These are phyloP conservation scores for Tuberolachnus salignus DNA, from an alignment of 2,888 invertebrate species.

Conservation along the genomic window DNA sequence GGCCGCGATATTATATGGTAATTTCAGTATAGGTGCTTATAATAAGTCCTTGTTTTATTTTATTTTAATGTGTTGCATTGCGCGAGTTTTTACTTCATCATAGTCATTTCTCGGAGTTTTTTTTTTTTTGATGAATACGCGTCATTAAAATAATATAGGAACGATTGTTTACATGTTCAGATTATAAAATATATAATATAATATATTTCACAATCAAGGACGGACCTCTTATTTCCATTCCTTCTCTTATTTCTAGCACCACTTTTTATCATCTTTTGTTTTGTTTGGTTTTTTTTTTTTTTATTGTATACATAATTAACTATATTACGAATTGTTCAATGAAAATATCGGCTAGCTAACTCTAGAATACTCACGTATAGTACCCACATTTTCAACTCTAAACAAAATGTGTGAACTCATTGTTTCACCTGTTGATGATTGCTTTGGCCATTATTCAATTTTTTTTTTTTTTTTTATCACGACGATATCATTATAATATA, in stretches of 20 bases:
- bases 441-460: constrained; percentile 46
- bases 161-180: constrained; percentile 29
- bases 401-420: constrained; percentile 41
- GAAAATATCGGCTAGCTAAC: constrained; percentile 12
- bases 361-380: not conserved
- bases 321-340: constrained; percentile 28
- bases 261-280: too few relatives aligned
- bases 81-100: not conserved
- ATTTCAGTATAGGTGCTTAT: constrained; percentile 14
- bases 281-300: constrained; percentile 33
- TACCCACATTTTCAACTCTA: not conserved
- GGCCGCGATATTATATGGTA: constrained; percentile 40
- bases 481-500: not conserved
- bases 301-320: constrained; percentile 43
- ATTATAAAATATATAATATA: not conserved
- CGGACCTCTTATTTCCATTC: constrained; percentile 21
- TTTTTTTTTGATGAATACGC: constrained; percentile 7
- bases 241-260: not conserved
- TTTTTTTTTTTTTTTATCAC: constrained; percentile 26
- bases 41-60: constrained; percentile 30
- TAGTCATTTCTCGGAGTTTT: constrained; percentile 26
- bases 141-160: constrained; percentile 16
- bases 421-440: constrained; percentile 33
- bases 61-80: constrained; percentile 17
- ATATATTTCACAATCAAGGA: constrained; percentile 33